Conservation (phyloP, 2,888 invertebrate genomes). For the Melanotus villosus region DNA sequence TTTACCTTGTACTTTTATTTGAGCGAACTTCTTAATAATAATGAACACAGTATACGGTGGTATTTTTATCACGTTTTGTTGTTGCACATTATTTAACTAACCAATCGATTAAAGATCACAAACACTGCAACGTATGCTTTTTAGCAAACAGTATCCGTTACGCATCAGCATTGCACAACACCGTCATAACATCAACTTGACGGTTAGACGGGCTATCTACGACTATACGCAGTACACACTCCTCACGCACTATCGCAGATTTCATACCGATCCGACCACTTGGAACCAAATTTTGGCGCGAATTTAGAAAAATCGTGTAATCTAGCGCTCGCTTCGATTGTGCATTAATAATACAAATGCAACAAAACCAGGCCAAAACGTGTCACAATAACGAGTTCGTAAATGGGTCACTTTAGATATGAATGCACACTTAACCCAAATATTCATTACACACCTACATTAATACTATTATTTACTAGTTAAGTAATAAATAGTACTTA, state of each 20-base stretch:
- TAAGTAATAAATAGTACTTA: not conserved
- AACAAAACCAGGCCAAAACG: conserved; percentile 42
- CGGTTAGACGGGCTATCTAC: conserved; percentile 39
- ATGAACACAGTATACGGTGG: conserved; percentile 19
- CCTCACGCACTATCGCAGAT: conserved; percentile 49
- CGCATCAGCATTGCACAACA: conserved; percentile 41
- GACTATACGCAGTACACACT: conserved; percentile 45
- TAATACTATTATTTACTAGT: not conserved
- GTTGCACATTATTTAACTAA: conserved; percentile 34
- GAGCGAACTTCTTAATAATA: conserved; percentile 2
- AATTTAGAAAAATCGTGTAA: conserved; percentile 31
- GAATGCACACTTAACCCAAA: conserved; percentile 61
- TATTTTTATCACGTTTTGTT: conserved; percentile 24
- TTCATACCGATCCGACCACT: conserved; percentile 40
- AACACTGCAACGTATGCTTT: conserved; percentile 21
- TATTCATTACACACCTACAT: conserved; percentile 35
- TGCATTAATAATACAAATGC: conserved; percentile 33
- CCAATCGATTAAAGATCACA: conserved; percentile 16
- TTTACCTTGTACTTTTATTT: conserved; percentile 16
- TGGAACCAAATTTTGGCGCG: conserved; percentile 38
- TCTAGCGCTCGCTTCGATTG: not conserved
- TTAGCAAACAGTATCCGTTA: conserved; percentile 36
- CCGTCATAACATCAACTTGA: conserved; percentile 37
- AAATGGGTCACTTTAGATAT: conserved; percentile 57
- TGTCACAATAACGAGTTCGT: conserved; percentile 40